Base-by-base conservation (phyloP, 2,113 vertebrate species). In the Saiga tatarica region DNA sequence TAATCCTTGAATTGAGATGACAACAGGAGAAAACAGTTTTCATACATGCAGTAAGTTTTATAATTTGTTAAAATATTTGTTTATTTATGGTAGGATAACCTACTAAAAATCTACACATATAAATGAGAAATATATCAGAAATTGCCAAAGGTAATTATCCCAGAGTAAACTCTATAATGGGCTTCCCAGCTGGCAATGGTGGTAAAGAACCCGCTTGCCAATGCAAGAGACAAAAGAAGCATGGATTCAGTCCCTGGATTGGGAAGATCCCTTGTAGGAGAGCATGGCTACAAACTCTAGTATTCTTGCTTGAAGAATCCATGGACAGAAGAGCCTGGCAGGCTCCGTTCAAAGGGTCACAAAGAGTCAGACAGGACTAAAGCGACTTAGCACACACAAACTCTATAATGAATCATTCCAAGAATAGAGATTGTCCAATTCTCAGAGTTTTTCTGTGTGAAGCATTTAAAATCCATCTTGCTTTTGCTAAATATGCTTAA, bases 381-480 rank as follows among this genome's bases (percentile, higher is more conserved):
- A 42, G 23, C 0, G 5, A 76, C 11, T 74, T 42, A 76, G 39
- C 23, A 76, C 39, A 42, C 13, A 76, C 39, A 42, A 42, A 50
- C 19, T 39, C 3, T 52, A 9, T 19, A 64, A 82, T 62, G 47
- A 91, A 47, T 59, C n/a, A 78, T 67, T 89, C 26, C 42, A 93
- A 93, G 30, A 87, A 47, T 45, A 90, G 14, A 86, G 3, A 81
- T 1, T 21, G 79, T 39, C 15, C n/a, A 76, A 90, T 83, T 90
- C 3, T 2, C 16, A 39, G 39, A 86, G 19, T 39, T 62, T 90
- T 95, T 86, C 47, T 76, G 12, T 89, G 52, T 47, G 9, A 47
- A 79, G 30, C 71, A 84, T 93, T 96, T 81, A 96, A 87, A 87
- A 79, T 95, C 60, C n/a, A 91, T 33, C 9, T 95, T 83, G 42